Percentiles rank a stretch among this genome's conserved stretches.
phyloP scores from a whole-genome alignment of 1,140 invertebrate genomes.

The Drosophila paulistorum region DNA sequence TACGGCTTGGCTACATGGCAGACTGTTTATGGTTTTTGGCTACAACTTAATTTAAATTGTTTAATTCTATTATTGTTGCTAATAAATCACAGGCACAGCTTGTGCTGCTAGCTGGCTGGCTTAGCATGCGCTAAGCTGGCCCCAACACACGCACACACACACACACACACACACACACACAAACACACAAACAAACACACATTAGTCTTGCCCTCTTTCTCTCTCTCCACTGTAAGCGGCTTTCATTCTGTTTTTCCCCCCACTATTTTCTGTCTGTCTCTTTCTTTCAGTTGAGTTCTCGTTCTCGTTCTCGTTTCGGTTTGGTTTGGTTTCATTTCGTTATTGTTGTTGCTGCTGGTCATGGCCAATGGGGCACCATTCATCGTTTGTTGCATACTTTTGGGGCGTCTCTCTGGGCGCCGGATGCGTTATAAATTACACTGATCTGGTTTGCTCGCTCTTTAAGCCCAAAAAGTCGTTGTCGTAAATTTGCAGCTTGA shows the following conservation, averaged over 20 bases:
- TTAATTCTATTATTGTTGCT: slow-evolving; percentile 83
- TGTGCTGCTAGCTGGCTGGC: slow-evolving; percentile 69
- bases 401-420: slow-evolving; percentile 25
- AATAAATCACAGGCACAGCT: slow-evolving; percentile 82
- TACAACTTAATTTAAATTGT: slow-evolving; percentile 83
- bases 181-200: slow-evolving; percentile 18
- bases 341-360: slow-evolving; percentile 7
- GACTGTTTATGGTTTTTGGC: slow-evolving; percentile 80
- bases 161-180: slow-evolving; percentile 21
- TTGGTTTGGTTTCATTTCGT: background rate
- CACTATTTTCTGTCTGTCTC: too few species aligned
- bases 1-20: slow-evolving; percentile 39
- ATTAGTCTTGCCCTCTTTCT: slow-evolving; percentile 35
- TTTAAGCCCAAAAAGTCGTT: slow-evolving; percentile 31
- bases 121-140: slow-evolving; percentile 73
- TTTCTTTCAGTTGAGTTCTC: background rate
- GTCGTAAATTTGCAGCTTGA: slow-evolving; percentile 60
- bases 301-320: background rate
- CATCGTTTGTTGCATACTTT: slow-evolving; percentile 49
- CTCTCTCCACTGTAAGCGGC: slow-evolving; percentile 57
- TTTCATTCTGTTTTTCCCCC: slow-evolving; percentile 47
- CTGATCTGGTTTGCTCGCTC: slow-evolving; percentile 56
- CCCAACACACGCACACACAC: slow-evolving; percentile 40
- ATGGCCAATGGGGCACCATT: slow-evolving; percentile 38
- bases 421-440: slow-evolving; percentile 60